Evolutionary conservation across 2,797 vertebrate species (phyloP).

Genomic region (Anas acuta): DNA sequence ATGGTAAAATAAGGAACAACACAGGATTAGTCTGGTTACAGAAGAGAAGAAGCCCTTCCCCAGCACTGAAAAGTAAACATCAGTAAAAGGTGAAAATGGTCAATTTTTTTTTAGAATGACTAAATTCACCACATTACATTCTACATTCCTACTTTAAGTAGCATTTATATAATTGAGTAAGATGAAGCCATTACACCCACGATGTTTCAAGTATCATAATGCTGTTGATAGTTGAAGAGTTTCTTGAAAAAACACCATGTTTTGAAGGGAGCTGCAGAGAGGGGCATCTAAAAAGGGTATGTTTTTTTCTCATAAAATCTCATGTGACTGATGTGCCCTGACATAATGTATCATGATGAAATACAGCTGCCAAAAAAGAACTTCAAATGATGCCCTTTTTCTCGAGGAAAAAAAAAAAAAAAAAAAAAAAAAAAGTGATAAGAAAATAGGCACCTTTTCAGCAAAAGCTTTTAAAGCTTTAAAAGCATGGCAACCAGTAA

Average conservation of each 20-base stretch:
- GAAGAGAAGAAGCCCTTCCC: constrained; percentile 7
- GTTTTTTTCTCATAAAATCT: constrained; percentile 68
- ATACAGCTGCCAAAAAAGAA: constrained; percentile 63
- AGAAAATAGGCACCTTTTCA: constrained; percentile 71
- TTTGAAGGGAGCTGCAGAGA: constrained; percentile 35
- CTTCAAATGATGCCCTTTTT: constrained; percentile 64
- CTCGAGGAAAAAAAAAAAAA: background rate
- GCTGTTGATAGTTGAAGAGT: constrained; percentile 21
- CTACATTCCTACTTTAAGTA: constrained; percentile 9
- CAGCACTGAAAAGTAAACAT: constrained; percentile 22
- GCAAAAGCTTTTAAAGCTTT: constrained; percentile 72
- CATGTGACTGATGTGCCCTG: constrained; percentile 77
- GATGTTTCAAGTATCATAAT: constrained; percentile 13
- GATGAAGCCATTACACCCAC: constrained; percentile 7
- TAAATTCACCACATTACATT: constrained; percentile 13
- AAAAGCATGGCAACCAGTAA: constrained; percentile 54
- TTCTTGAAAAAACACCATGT: constrained; percentile 16
- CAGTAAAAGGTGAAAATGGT: constrained; percentile 17
- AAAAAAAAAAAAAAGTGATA: constrained; percentile 49
- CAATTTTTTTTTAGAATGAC: background rate
- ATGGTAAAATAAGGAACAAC: background rate
- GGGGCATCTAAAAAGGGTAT: constrained; percentile 20
- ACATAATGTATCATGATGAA: constrained; percentile 66
- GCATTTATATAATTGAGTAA: constrained; percentile 35
- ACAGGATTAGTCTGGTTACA: background rate